Conservation (phyloP, 1,140 invertebrate species). For the Pectinophora gossypiella region DNA sequence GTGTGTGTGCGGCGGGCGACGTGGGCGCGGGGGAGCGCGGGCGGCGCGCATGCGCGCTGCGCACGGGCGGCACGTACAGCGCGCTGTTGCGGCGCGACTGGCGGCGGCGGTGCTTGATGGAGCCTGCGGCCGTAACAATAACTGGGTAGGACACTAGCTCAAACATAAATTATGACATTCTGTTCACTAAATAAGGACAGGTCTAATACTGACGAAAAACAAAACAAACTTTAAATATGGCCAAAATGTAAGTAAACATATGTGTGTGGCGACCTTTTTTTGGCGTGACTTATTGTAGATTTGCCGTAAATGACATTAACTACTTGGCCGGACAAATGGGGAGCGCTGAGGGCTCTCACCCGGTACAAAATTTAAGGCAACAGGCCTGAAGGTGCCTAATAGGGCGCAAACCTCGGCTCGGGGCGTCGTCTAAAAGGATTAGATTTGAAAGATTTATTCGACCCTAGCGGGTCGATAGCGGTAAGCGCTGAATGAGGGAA, state of each 20-base stretch:
- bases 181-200: no score
- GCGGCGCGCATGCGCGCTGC: constrained; percentile 13
- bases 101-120: constrained; percentile 8
- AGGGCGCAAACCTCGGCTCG: neutral
- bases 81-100: constrained; percentile 17
- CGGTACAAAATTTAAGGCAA: neutral
- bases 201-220: no score
- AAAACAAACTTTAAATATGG: no score
- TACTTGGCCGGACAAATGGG: no score
- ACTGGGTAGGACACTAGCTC: neutral
- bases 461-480: neutral
- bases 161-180: neutral
- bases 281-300: no score
- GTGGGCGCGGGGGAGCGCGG: neutral
- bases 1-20: constrained; percentile 10
- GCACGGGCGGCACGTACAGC: constrained; percentile 9
- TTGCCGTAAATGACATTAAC: no score
- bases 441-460: neutral
- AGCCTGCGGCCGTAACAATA: constrained; percentile 10
- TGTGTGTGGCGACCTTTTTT: no score
- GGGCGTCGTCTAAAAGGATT: neutral
- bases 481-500: neutral
- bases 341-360: no score
- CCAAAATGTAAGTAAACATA: no score
- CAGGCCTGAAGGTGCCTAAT: neutral